Evolutionary conservation across 35 echinoderm and acorn worm genomes (phyloP), one percentile per base, ranked within the genome.

Genomic region (Apostichopus californicus): DNA sequence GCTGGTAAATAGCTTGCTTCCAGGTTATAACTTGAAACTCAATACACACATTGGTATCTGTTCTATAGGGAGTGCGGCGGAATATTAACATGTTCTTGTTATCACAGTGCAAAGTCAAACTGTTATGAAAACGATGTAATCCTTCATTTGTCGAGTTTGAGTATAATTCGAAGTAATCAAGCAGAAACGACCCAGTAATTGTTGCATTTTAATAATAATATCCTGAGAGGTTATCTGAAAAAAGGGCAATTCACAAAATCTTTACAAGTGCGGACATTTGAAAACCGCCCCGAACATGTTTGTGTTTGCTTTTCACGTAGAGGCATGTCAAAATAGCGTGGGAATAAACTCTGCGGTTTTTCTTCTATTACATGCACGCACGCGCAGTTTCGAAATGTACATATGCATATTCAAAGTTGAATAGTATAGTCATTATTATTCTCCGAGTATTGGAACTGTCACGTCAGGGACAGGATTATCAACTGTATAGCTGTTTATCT

Each of bases 151-250:
- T 83, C 80, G 52, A 46, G 25, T 46, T 55, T 83, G 80, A 18
- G 55, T 55, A 83, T 83, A 83, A 83, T 83, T 56, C 55, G 4
- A 14, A 53, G 46, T 55, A 83, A 83, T 83, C 34, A 83, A 55
- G 80, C 80, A 56, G 21, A 83, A 83, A 56, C 12, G 15, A 46
- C 80, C 80, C 46, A 83, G 80, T 83, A 83, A 83, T 83, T 83
- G 80, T 83, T 83, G 80, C 80, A 83, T 54, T 83, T 83, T 83
- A 17, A 83, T 53, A 83, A 83, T 83, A 83, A 83, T 83, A 83
- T 83, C 80, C 80, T 55, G 34, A 83, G 80, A 83, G 80, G 18
- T 83, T 83, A 83, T 46, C 55, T 83, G 5, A 9, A 83, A 68
- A 18, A 83, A 46, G 34, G 25, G 80, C 80, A 83, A 56, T 55